phyloP scores from a whole-genome alignment of 2,888 invertebrate species.

The Cantharis nigra region DNA sequence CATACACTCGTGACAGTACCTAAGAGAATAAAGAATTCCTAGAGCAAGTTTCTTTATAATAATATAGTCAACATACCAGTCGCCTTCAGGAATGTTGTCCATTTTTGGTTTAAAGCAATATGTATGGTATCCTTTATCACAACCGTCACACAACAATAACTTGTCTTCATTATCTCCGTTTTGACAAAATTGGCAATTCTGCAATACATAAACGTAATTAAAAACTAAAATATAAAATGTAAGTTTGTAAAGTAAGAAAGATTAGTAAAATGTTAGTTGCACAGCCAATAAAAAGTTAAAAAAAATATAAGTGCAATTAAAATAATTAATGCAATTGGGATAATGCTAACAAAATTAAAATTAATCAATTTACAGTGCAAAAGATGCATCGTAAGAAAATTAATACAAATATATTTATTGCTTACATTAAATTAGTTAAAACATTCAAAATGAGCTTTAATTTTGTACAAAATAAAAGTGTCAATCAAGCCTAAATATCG shows the following conservation, averaged over 20 bases:
- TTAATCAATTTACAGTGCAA: slow-evolving; percentile 13
- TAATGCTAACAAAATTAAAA: slow-evolving; percentile 8
- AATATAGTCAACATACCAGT: slow-evolving; percentile 77
- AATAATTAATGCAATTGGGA: slow-evolving; percentile 1
- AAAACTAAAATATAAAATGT: slow-evolving; percentile 27
- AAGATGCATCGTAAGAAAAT: slow-evolving; percentile 15
- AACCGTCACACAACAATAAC: slow-evolving; percentile 92
- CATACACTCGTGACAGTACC: slow-evolving; percentile 95
- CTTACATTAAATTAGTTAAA: neutral
- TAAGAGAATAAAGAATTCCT: slow-evolving; percentile 50
- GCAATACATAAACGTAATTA: slow-evolving; percentile 44
- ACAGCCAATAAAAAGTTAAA: slow-evolving; percentile 23
- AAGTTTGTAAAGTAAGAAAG: slow-evolving; percentile 1
- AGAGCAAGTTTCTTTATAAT: neutral
- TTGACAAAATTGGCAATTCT: slow-evolving; percentile 98
- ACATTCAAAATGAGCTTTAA: neutral
- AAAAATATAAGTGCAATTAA: slow-evolving; percentile 10
- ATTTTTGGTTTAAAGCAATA: slow-evolving; percentile 98
- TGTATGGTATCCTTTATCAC: slow-evolving; percentile 98
- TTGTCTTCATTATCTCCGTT: slow-evolving; percentile 96
- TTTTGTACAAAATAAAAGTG: neutral
- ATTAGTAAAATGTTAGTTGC: slow-evolving; percentile 26
- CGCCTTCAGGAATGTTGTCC: slow-evolving; percentile 96
- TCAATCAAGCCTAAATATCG: neutral
- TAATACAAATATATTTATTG: slow-evolving; percentile 2